These are phyloP conservation scores for Tiphia femorata DNA, from an alignment of 2,888 invertebrate species.

Conservation along the genomic window DNA sequence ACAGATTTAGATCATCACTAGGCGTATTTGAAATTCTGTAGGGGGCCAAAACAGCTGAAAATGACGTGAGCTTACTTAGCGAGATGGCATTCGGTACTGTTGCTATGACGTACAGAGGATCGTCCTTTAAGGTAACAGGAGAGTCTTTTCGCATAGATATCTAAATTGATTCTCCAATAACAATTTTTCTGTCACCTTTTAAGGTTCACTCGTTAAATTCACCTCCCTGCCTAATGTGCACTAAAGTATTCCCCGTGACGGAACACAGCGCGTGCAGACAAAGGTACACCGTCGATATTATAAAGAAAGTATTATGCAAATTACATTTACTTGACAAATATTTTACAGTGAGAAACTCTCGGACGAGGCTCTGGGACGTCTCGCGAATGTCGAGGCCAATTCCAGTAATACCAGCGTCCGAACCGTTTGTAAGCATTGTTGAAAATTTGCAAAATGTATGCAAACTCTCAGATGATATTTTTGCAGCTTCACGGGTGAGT, in stretches of 20 bases:
- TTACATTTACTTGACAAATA: constrained; percentile 4
- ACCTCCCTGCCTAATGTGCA: constrained; percentile 69
- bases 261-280: constrained; percentile 55
- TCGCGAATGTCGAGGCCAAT: constrained; percentile 50
- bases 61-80: constrained; percentile 81
- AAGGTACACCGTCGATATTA: constrained; percentile 46
- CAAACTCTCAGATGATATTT: not conserved
- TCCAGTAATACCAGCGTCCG: constrained; percentile 53
- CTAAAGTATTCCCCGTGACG: constrained; percentile 64
- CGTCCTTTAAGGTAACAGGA: constrained; percentile 81
- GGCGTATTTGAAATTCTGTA: constrained; percentile 25
- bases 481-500: constrained; percentile 56
- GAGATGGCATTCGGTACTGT: constrained; percentile 95
- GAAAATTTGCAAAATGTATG: not conserved
- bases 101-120: constrained; percentile 88
- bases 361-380: constrained; percentile 55
- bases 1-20: no score
- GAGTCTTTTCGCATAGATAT: not conserved
- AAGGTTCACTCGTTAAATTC: constrained; percentile 70
- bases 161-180: not conserved
- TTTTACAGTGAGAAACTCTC: constrained; percentile 52
- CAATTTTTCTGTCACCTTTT: constrained; percentile 17
- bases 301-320: not conserved
- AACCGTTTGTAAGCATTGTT: constrained; percentile 47
- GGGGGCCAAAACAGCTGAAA: constrained; percentile 39